phyloP scores from a whole-genome alignment of 2,888 invertebrate species.

The Drosophila prolongata region DNA sequence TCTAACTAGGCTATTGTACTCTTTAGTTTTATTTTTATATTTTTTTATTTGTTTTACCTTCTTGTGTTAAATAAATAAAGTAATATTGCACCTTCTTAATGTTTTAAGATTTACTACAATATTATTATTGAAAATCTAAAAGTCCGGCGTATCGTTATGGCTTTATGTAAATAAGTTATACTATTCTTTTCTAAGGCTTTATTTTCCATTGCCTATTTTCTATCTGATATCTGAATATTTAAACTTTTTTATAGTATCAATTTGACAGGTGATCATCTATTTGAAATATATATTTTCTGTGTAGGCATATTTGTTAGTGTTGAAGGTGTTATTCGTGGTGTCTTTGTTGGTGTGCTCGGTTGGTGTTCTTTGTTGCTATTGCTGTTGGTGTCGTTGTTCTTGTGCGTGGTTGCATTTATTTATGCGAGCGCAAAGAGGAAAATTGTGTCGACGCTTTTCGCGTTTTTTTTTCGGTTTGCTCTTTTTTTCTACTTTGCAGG shows the following conservation, averaged over 20 bases:
- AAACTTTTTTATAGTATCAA: background rate
- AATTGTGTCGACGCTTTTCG: slow-evolving; percentile 63
- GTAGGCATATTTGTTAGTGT: background rate
- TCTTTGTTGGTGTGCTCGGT: slow-evolving; percentile 41
- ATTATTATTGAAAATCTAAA: no score
- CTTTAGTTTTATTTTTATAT: background rate
- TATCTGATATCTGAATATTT: no score
- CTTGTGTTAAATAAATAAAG: no score
- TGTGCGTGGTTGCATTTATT: slow-evolving; percentile 70
- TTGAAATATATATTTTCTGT: background rate
- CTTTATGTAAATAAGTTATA: no score
- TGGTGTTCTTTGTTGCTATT: slow-evolving; percentile 30
- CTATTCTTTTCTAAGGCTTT: no score
- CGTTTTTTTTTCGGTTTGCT: slow-evolving; percentile 14
- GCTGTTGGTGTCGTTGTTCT: slow-evolving; percentile 27
- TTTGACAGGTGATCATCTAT: no score
- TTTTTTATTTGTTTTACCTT: no score
- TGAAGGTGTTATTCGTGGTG: slow-evolving; percentile 7
- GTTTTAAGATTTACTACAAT: no score
- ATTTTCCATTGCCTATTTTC: no score
- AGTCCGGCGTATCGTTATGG: no score
- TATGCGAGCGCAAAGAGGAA: slow-evolving; percentile 68
- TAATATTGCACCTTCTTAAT: no score
- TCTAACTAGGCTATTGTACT: no score
- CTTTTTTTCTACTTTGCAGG: slow-evolving; percentile 58